These are phyloP conservation scores for Ectemnius lituratus DNA, from an alignment of 2,888 invertebrate genomes.

Conservation along the genomic window DNA sequence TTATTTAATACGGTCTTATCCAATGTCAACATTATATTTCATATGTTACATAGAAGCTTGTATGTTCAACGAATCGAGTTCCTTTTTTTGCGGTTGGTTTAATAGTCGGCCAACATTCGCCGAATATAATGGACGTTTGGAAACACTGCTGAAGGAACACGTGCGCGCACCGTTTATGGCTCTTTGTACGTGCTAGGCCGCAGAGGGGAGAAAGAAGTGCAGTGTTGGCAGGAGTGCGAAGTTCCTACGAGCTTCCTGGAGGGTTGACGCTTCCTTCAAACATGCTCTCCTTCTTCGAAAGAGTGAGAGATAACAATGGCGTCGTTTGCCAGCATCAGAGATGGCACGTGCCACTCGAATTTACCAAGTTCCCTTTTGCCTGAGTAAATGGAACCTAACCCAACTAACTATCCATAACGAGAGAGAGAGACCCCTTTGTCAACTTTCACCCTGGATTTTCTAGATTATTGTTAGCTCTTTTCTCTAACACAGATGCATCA, in stretches of 20 bases:
- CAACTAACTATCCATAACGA: conserved; percentile 2
- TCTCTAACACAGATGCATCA: neutral
- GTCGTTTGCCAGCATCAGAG: conserved; percentile 8
- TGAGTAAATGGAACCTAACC: neutral
- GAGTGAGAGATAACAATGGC: conserved; percentile 48
- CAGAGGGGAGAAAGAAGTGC: neutral
- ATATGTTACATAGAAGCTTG: neutral
- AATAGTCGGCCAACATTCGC: conserved; percentile 24
- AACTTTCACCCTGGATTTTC: neutral
- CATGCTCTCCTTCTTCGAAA: conserved; percentile 22
- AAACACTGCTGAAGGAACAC: conserved; percentile 23
- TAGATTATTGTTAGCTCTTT: neutral
- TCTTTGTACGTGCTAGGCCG: conserved; percentile 25
- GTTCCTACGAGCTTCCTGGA: conserved; percentile 21
- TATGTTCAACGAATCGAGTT: conserved; percentile 33
- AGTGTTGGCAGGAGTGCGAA: conserved; percentile 25
- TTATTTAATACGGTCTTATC: neutral
- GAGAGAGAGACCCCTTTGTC: conserved; percentile 7
- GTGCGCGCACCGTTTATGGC: conserved; percentile 43
- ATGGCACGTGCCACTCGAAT: conserved; percentile 39
- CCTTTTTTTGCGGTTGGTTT: conserved; percentile 49
- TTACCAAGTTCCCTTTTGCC: neutral
- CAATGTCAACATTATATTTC: neutral
- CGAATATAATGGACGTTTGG: too few species aligned
- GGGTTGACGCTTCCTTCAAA: conserved; percentile 38